These are phyloP conservation scores for Menura novaehollandiae DNA, from an alignment of 2,113 vertebrate genomes.

Conservation along the genomic window DNA sequence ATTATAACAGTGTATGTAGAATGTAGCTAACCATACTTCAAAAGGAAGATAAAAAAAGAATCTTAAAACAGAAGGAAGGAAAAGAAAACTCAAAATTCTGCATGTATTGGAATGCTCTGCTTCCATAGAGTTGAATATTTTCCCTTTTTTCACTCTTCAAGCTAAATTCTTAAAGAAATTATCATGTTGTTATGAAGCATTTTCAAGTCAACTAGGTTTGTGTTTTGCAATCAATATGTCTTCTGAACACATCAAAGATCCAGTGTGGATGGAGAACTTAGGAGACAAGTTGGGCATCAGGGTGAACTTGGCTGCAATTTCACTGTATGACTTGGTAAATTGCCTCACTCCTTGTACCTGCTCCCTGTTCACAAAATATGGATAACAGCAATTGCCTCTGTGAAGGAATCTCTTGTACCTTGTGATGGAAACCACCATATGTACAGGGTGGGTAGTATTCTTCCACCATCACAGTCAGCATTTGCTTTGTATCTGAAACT, in stretches of 20 bases:
- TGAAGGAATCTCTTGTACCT: background rate
- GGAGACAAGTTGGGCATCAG: background rate
- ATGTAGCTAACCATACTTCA: background rate
- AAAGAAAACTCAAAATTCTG: background rate
- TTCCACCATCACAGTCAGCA: no score
- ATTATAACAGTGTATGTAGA: background rate
- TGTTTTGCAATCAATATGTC: background rate
- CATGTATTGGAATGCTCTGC: background rate
- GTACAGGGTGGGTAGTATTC: background rate
- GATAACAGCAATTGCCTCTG: background rate
- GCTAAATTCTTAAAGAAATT: background rate
- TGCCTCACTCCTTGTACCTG: background rate
- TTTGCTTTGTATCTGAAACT: no score
- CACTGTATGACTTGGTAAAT: background rate
- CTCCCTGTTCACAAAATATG: background rate
- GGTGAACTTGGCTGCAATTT: background rate
- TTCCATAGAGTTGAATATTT: background rate
- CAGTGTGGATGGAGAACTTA: background rate
- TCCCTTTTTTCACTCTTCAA: background rate
- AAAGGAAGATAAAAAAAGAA: background rate
- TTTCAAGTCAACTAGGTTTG: background rate
- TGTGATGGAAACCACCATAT: background rate
- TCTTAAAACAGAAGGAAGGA: background rate
- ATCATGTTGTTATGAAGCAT: background rate
- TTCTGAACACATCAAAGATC: background rate